Base-by-base conservation (phyloP, 2,888 invertebrate genomes). In the Sepiola atlantica region DNA sequence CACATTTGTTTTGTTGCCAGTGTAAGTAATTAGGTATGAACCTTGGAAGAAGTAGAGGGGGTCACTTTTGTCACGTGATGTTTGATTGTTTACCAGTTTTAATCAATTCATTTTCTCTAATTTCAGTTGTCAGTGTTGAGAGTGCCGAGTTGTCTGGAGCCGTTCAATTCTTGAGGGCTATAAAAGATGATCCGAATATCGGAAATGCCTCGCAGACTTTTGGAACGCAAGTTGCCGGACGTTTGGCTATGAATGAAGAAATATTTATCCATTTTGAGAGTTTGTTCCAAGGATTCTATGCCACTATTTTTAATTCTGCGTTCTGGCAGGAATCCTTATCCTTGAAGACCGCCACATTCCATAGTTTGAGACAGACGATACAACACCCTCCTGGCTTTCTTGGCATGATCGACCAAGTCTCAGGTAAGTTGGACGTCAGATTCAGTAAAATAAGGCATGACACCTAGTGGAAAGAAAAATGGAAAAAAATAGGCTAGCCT, bases 211-310 rank as follows among this genome's bases (percentile, higher is more conserved):
- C 92, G 0, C 54, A 57, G 55, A 32, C 35, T 35, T 93, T 93
- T 93, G 93, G 32, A 20, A 61, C 61, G 21, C 93, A 93, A 32
- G 35, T 93, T 55, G 55, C 93, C 18, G 93, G 93, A 10, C 20
- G 61, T 61, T 35, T 93, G 20, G 61, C 35, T 35, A 32, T 57
- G 35, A 93, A 61, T 21, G 93, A 93, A 93, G 93, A 55, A 16
- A 61, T 93, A 55, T 93, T 93, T 35, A 54, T 55, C 57, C 93
- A 93, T 28, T 93, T 55, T 61, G 57, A 93, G 32, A 55, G 57
- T 20, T 3, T 93, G 61, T 93, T 92, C 32, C 28, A 20, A 18
- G 92, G 54, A 20, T 92, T 92, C 28, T 92, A 92, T 55, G n/a
- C n/a, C 54, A 55, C 28, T 12, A 45, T 55, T 28, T 92, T 92